phyloP scores from a whole-genome alignment of 2,797 vertebrate species.

The Alfaro cultratus region DNA sequence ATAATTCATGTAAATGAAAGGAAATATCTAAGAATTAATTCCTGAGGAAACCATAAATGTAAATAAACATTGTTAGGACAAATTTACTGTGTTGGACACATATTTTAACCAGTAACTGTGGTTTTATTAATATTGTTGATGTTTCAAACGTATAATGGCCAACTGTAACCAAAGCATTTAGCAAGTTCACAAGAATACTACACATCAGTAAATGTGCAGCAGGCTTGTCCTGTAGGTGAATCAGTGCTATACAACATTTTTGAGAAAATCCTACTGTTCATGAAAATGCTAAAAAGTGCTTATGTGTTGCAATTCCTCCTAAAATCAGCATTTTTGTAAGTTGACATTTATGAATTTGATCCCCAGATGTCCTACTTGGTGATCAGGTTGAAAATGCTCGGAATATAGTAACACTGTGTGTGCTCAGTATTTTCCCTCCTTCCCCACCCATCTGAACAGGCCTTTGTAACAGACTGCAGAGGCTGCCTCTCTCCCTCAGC shows the following conservation, averaged over 20 bases:
- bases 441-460: constrained; percentile 66
- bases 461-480: constrained; percentile 84
- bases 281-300: background rate
- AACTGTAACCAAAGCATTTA: background rate
- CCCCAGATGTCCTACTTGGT: constrained; percentile 25
- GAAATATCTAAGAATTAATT: background rate
- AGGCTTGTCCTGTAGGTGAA: background rate
- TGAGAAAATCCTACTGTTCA: background rate
- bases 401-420: constrained; percentile 64
- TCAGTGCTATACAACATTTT: background rate
- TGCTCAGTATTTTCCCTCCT: constrained; percentile 58
- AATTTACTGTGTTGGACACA: background rate
- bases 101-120: background rate
- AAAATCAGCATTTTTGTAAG: background rate
- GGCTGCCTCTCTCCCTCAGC: constrained; percentile 79
- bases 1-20: background rate
- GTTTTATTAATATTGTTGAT: background rate
- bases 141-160: background rate
- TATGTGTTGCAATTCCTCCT: background rate
- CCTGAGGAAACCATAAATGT: background rate
- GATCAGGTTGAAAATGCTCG: constrained; percentile 55
- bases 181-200: background rate
- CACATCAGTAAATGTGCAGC: background rate
- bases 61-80: background rate
- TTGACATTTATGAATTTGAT: constrained; percentile 1